Percentiles rank a stretch among this genome's conserved stretches.
Conservation (phyloP, 1,140 invertebrate species). For the Leptopilina boulardi region DNA sequence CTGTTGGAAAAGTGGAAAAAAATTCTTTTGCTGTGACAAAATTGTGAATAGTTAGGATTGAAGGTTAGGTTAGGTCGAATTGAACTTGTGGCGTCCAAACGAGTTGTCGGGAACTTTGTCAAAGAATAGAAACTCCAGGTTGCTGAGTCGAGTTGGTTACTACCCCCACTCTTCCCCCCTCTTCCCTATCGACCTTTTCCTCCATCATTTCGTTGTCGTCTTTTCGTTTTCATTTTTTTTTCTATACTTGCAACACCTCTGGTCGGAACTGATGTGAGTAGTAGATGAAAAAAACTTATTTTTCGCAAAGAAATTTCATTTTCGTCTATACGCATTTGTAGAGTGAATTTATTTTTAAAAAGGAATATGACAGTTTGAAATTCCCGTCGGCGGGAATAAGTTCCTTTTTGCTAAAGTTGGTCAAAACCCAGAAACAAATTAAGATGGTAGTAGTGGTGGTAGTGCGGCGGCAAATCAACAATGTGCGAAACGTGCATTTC, state of each 20-base stretch:
- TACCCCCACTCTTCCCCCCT: constrained; percentile 16
- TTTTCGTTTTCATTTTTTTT: constrained; percentile 32
- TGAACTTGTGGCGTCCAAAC: constrained; percentile 56
- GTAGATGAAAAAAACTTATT: constrained; percentile 58
- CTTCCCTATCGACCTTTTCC: not conserved
- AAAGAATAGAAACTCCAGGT: constrained; percentile 58
- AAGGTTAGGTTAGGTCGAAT: constrained; percentile 37
- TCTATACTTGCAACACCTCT: not conserved
- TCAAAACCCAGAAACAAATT: not conserved
- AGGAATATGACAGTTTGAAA: constrained; percentile 6
- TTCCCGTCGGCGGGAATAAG: not conserved
- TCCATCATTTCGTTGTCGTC: not conserved
- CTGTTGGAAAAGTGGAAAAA: not conserved
- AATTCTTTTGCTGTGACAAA: not conserved
- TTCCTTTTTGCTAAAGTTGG: not conserved
- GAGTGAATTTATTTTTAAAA: constrained; percentile 17
- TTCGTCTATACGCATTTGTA: constrained; percentile 48
- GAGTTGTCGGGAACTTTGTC: constrained; percentile 58
- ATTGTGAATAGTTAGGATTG: not conserved
- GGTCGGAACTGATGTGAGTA: constrained; percentile 42
- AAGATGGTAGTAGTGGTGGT: not conserved
- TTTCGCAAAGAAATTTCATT: constrained; percentile 57
- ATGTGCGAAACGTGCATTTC: constrained; percentile 21
- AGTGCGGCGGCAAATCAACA: constrained; percentile 21
- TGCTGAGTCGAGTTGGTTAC: constrained; percentile 36